A percentile compares a stretch with the other conserved stretches of the same genome.
Evolutionary conservation across 37 sponge, comb jelly and placozoan genomes (phyloP).

Genomic region (Beroe ovata): DNA sequence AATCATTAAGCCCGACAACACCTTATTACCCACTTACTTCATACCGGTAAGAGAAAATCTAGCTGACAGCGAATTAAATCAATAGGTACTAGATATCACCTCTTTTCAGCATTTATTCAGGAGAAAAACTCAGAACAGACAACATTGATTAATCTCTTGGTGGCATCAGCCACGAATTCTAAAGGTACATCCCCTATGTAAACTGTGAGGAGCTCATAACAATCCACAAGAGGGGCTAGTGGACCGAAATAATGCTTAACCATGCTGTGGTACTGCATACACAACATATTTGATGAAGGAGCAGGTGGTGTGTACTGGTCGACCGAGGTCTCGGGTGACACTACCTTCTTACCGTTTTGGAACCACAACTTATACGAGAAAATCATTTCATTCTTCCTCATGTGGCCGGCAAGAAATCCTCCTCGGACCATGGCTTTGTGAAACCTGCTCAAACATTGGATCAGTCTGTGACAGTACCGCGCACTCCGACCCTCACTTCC

Average conservation of each 20-base stretch:
- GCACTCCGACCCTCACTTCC: conserved; percentile 24
- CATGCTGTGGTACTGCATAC: conserved; percentile 20
- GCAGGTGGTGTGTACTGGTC: not conserved
- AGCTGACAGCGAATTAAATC: too few species aligned
- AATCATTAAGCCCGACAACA: too few species aligned
- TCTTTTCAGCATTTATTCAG: too few species aligned
- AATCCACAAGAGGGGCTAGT: not conserved
- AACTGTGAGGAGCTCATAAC: conserved; percentile 46
- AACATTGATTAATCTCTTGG: not conserved
- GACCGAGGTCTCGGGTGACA: not conserved
- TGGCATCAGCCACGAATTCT: conserved; percentile 5
- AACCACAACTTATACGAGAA: conserved; percentile 22
- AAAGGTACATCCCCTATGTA: conserved; percentile 49
- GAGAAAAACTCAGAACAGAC: conserved; percentile 1
- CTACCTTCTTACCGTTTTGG: not conserved
- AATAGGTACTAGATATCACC: too few species aligned
- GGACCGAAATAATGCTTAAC: conserved; percentile 36
- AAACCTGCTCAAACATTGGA: not conserved
- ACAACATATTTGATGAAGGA: conserved; percentile 1
- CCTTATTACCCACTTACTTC: too few species aligned
- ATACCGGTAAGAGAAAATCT: too few species aligned
- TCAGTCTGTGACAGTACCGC: conserved; percentile 20
- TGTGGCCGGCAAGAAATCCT: conserved; percentile 17
- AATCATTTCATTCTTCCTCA: conserved; percentile 18
- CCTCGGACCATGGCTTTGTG: conserved; percentile 1